Evolutionary conservation across 2,888 invertebrate genomes (phyloP), one percentile per base, ranked within the genome.

Genomic region (Tachina lurida): DNA sequence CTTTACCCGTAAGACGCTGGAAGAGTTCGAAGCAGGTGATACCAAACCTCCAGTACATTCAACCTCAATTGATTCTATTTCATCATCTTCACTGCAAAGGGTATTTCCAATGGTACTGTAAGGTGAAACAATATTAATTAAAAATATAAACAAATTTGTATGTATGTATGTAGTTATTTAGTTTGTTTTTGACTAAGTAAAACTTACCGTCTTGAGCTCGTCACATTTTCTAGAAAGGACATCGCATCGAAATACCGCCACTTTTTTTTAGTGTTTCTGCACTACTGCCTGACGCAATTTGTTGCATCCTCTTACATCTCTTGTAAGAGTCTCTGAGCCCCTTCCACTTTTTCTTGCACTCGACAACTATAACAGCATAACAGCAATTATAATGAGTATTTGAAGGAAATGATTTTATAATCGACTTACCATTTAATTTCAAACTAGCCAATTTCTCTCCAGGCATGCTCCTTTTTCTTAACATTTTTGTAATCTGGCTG

Each of bases 161-260:
- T 47, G n/a, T 22, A 56, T 22, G 22, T 56, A 17, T 15, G 47
- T 47, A 4, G 10, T 31, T 56, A 8, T 3, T 15, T 67, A 47
- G 3, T 47, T 39, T 31, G 31, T 31, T 4, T 31, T 31, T 31
- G 4, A 10, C 22, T 5, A 22, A 19, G 31, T 47, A 65, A 45
- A 45, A 52, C 68, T 68, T 68, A 68, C 68, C 49, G 68, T 52
- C 68, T 47, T 7, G 49, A 52, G 9, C 39, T 52, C 39, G 52
- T 22, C 19, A 68, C 49, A 52, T 68, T 15, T 39, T 68, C 52
- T 68, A 68, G 52, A 68, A 68, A 52, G 9, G 13, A 5, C 47
- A 65, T 19, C 9, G 43, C 10, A 22, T 22, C 22, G 47, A 65
- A 47, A 22, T 52, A 52, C n/a, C 2, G 43, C 39, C 39, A 39